Conservation (phyloP, 2,113 vertebrate species). For the Aptenodytes patagonicus region DNA sequence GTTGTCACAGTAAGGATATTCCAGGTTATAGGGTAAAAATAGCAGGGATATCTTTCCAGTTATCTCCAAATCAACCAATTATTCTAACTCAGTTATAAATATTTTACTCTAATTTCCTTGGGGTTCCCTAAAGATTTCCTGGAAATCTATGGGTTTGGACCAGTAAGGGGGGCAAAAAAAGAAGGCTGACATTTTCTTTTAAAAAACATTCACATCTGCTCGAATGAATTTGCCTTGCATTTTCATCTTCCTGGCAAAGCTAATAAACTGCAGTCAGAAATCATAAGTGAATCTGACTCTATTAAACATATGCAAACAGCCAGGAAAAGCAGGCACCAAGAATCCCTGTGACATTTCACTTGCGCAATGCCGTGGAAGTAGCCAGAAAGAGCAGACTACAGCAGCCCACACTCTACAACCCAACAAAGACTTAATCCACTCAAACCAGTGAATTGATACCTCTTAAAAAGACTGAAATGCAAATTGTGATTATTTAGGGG, state of each 20-base stretch:
- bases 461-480: background rate
- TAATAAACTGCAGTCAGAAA: background rate
- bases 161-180: background rate
- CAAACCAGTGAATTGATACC: background rate
- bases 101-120: background rate
- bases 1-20: background rate
- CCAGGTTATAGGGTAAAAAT: background rate
- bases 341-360: background rate
- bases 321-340: background rate
- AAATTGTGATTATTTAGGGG: background rate
- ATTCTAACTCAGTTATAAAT: background rate
- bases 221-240: background rate
- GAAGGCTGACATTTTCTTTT: background rate
- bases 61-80: background rate
- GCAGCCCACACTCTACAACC: background rate
- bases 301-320: background rate
- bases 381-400: background rate
- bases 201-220: background rate
- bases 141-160: background rate
- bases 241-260: background rate
- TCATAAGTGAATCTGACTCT: background rate
- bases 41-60: background rate
- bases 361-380: background rate
- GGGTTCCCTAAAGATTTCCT: background rate
- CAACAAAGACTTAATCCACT: background rate